These are phyloP conservation scores for Orestias chungarensis DNA, from an alignment of 2,797 vertebrate genomes.

Conservation along the genomic window DNA sequence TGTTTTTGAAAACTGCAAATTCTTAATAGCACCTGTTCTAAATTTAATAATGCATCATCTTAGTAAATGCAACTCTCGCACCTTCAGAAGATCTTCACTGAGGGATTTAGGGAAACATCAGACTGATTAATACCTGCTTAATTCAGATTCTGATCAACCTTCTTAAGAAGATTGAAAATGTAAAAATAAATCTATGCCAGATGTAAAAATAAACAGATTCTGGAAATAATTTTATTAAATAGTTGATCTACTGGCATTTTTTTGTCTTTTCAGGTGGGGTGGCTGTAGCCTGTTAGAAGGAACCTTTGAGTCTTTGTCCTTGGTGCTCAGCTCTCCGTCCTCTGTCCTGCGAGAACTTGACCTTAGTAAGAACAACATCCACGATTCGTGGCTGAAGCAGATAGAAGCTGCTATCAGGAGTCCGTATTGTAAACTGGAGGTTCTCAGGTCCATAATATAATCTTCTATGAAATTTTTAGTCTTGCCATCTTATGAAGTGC, in stretches of 20 bases:
- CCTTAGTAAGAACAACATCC: conserved; percentile 9
- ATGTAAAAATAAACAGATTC: not conserved
- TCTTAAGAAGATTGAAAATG: too few relatives aligned
- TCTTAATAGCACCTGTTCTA: too few relatives aligned
- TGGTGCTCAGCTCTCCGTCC: conserved; percentile 4
- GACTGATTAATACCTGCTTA: too few relatives aligned
- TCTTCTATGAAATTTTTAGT: not conserved
- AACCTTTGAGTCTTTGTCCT: conserved; percentile 5
- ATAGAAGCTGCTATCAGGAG: conserved; percentile 4
- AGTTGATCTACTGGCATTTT: not conserved
- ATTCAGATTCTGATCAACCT: too few relatives aligned
- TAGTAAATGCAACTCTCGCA: too few relatives aligned
- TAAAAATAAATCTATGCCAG: not conserved
- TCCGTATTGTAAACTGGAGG: conserved; percentile 3
- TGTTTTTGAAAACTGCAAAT: too few relatives aligned
- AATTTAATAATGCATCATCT: too few relatives aligned
- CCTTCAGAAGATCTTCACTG: too few relatives aligned
- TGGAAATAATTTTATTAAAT: not conserved
- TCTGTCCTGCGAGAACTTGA: conserved; percentile 6
- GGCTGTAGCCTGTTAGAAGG: conserved; percentile 1
- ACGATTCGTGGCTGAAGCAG: not conserved
- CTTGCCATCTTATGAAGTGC: not conserved
- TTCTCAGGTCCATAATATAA: conserved; percentile 4
- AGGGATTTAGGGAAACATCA: too few relatives aligned
- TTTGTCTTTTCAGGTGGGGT: not conserved